Percentiles rank a stretch among this genome's conserved stretches.
These are phyloP conservation scores for Ooceraea biroi DNA, from an alignment of 1,140 invertebrate species.

Conservation along the genomic window DNA sequence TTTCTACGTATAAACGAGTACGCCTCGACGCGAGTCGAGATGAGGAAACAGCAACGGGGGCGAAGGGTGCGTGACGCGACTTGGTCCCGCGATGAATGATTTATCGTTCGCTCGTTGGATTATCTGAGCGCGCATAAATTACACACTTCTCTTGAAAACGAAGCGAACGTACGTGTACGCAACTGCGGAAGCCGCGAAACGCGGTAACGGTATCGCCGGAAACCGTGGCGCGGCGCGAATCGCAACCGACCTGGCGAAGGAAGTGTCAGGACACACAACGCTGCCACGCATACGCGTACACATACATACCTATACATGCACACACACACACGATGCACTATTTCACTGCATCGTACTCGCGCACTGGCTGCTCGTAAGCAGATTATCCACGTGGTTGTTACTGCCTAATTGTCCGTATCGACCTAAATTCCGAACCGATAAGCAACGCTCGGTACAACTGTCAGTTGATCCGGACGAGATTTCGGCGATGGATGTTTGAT, in stretches of 20 bases:
- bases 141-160: constrained; percentile 26
- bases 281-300: no score
- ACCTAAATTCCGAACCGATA: constrained; percentile 43
- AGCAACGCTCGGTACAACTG: background rate
- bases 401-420: constrained; percentile 37
- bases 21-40: constrained; percentile 5
- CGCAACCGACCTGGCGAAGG: constrained; percentile 25
- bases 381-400: constrained; percentile 42
- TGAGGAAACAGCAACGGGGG: background rate
- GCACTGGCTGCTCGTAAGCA: constrained; percentile 28
- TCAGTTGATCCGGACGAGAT: constrained; percentile 38
- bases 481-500: constrained; percentile 31
- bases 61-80: constrained; percentile 29
- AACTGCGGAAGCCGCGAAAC: constrained; percentile 54
- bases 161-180: constrained; percentile 12
- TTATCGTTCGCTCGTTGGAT: constrained; percentile 53
- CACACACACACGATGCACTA: background rate
- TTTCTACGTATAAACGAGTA: constrained; percentile 50
- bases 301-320: background rate
- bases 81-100: constrained; percentile 55
- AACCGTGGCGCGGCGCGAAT: constrained; percentile 56
- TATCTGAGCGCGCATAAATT: constrained; percentile 47
- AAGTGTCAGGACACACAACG: constrained; percentile 25
- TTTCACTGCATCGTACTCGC: constrained; percentile 18
- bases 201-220: constrained; percentile 55